Evolutionary conservation across 2,797 vertebrate genomes (phyloP), one percentile per base, ranked within the genome.

Genomic region (Cyprinella venusta): DNA sequence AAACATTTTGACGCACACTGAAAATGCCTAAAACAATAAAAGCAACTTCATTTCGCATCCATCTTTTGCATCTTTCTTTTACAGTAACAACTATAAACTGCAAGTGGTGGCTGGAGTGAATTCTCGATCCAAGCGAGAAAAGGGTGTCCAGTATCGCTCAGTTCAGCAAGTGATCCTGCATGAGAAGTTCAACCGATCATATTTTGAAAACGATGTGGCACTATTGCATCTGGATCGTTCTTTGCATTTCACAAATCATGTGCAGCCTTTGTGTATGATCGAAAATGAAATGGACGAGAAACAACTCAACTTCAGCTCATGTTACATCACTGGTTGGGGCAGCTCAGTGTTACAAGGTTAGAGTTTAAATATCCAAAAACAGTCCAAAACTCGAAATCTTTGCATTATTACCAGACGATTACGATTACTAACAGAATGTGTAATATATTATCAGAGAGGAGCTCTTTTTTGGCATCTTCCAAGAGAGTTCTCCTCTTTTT

Each of bases 271-370:
- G 61, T 93, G 90, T 76, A 61, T 59, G 26, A 81, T 90, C 54
- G 24, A 65, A 6, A 86, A 84, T 59, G 42, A 80, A 80, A 86
- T 8, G 30, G 50, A 92, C 2, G 90, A 93, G 82, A 13, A 19
- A 9, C 40, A 0, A 12, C 89, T 93, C 30, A 87, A 78, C 86
- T 86, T 93, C 78, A 89, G 79, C 75, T 84, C 82, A 67, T 93
- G 92, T 80, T 93, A 90, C 88, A 84, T 93, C 86, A 89, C 77
- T 10, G 92, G 91, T 16, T 93, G 91, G 92, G 92, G 91, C 18
- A 90, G 87, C 85, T 72, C 38, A 3, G 52, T 18, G 40, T 85
- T 69, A 40, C 68, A 79, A 84, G 92, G 92, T 92, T 54, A 69
- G 90, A 89, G 15, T 12, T 64, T 8, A 63, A 64, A 16, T 33